Evolutionary conservation across 2,113 vertebrate species (phyloP).

Genomic region (Telmatochromis brichardi): DNA sequence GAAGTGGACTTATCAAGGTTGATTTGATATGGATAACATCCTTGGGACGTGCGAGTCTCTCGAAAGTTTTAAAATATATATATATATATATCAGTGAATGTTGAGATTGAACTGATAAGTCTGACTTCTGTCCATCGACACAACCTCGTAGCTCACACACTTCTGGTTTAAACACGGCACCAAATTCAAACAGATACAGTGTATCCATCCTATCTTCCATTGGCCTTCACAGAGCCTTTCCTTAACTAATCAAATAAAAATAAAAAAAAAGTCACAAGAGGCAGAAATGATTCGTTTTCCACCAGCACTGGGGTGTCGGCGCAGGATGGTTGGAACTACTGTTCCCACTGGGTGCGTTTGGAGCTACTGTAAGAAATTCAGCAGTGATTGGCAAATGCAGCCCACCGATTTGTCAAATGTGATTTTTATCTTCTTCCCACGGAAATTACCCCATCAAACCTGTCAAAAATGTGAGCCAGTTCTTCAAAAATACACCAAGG

Average conservation of each 20-base stretch:
- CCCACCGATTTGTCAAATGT: neutral
- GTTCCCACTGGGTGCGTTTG: neutral
- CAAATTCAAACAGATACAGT: neutral
- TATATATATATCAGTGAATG: neutral
- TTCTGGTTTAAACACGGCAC: neutral
- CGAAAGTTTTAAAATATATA: too few species aligned
- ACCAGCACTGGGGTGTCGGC: neutral
- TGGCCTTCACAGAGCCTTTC: neutral
- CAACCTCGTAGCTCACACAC: neutral
- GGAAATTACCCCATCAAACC: neutral
- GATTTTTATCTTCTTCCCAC: neutral
- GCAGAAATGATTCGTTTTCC: neutral
- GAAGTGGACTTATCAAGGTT: neutral
- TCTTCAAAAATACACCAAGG: neutral
- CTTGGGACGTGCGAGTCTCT: rapidly evolving
- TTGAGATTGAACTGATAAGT: neutral
- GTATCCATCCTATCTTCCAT: neutral
- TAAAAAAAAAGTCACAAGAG: neutral
- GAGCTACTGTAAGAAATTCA: neutral
- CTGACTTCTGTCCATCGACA: neutral
- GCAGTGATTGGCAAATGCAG: neutral
- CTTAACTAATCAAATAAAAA: neutral
- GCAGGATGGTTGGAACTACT: neutral
- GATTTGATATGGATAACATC: neutral
- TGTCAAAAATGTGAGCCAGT: neutral